Conservation (phyloP, 1,140 invertebrate species). For the Bombus superbus region DNA sequence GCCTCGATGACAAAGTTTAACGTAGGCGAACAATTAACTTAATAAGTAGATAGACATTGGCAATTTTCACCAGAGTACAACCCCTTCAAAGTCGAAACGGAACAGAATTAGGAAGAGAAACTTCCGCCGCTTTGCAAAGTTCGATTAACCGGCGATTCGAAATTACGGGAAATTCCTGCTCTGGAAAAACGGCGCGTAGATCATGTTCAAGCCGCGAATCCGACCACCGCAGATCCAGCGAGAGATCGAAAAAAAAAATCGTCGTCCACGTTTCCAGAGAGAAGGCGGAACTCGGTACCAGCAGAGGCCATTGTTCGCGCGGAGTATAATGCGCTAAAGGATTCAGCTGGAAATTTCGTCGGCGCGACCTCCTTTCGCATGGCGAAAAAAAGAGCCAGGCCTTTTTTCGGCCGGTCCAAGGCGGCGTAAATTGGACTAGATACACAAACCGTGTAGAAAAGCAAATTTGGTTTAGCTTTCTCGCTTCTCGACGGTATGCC, state of each 20-base stretch:
- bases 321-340: constrained; percentile 43
- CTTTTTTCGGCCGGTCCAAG: constrained; percentile 59
- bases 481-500: constrained; percentile 40
- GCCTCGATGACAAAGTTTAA: neutral
- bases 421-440: constrained; percentile 68
- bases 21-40: neutral
- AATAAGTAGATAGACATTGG: neutral
- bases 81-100: neutral
- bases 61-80: neutral
- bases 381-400: constrained; percentile 21
- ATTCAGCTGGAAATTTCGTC: constrained; percentile 41
- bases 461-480: constrained; percentile 67
- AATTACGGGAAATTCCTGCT: neutral
- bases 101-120: neutral
- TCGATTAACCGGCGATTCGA: neutral
- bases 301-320: constrained; percentile 45
- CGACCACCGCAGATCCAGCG: neutral
- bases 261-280: neutral
- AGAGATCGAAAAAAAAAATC: neutral
- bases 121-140: neutral
- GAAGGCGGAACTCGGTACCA: neutral
- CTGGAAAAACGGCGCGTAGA: neutral
- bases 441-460: constrained; percentile 62
- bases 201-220: neutral
- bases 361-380: constrained; percentile 43